Evolutionary conservation across 2,113 vertebrate species (phyloP).

Genomic region (Leptocoma aspasia): DNA sequence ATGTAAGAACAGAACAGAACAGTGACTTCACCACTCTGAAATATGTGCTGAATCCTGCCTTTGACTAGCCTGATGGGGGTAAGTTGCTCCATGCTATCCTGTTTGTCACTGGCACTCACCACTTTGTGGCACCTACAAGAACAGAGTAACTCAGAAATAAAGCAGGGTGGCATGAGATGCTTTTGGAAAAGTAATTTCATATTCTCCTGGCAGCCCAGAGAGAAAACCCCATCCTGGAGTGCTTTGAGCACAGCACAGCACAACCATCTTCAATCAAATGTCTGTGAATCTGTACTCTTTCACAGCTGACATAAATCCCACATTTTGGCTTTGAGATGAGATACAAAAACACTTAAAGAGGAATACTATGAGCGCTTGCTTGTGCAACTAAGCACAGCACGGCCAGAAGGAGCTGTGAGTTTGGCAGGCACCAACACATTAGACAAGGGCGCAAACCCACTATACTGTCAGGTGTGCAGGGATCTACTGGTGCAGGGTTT

Average conservation of each 20-base stretch:
- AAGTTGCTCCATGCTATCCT: not conserved
- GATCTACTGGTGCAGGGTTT: too few species aligned
- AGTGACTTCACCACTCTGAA: not conserved
- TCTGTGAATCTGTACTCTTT: not conserved
- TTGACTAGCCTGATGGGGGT: not conserved
- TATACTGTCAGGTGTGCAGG: fast-evolving
- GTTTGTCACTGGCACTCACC: not conserved
- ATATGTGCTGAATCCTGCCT: not conserved
- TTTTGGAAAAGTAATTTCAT: not conserved
- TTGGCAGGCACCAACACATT: not conserved
- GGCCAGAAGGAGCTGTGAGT: fast-evolving
- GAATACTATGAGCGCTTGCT: fast-evolving
- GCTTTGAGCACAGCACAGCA: not conserved
- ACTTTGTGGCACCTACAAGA: not conserved
- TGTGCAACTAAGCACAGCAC: fast-evolving
- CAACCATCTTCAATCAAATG: fast-evolving
- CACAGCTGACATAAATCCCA: not conserved
- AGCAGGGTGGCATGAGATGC: not conserved
- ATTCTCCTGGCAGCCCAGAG: not conserved
- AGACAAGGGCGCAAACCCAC: fast-evolving
- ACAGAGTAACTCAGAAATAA: not conserved
- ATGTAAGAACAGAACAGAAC: not conserved
- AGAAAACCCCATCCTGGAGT: fast-evolving
- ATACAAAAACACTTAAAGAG: not conserved
- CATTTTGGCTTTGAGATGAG: not conserved